A percentile compares a stretch with the other conserved stretches of the same genome.
phyloP scores from a whole-genome alignment of 2,888 invertebrate genomes.

The Anodontia alba region DNA sequence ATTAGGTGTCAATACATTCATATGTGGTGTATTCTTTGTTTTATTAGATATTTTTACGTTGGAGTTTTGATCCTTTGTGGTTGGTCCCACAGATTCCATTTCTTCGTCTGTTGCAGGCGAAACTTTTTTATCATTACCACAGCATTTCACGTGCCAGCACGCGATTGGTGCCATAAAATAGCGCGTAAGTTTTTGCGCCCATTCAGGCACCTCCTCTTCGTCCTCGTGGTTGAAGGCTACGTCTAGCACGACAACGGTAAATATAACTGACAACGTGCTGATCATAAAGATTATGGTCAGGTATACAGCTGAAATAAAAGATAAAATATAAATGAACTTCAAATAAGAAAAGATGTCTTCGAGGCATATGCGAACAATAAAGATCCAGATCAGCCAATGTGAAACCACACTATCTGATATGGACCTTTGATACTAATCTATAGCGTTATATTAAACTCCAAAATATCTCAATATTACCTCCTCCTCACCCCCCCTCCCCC shows the following conservation, averaged over 20 bases:
- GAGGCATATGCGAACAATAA: neutral
- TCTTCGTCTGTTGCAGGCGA: neutral
- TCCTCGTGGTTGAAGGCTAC: constrained; percentile 13
- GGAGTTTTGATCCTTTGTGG: neutral
- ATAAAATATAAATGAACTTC: neutral
- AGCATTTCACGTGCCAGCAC: neutral
- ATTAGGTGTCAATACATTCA: neutral
- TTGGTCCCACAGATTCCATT: neutral
- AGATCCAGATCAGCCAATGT: no score
- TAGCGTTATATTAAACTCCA: no score
- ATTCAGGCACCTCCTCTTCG: constrained; percentile 20
- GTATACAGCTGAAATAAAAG: constrained; percentile 20
- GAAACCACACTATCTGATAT: neutral
- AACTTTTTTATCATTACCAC: neutral
- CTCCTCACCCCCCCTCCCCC: no score
- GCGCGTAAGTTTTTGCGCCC: constrained; percentile 13
- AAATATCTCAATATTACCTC: no score
- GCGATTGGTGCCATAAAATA: neutral
- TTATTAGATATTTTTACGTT: neutral
- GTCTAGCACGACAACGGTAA: constrained; percentile 22
- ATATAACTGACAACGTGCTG: constrained; percentile 13
- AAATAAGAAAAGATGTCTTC: neutral
- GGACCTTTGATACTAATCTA: neutral
- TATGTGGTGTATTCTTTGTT: neutral
- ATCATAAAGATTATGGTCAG: constrained; percentile 15